These are phyloP conservation scores for Dermatemys mawii DNA, from an alignment of 2,113 vertebrate species.

Conservation along the genomic window DNA sequence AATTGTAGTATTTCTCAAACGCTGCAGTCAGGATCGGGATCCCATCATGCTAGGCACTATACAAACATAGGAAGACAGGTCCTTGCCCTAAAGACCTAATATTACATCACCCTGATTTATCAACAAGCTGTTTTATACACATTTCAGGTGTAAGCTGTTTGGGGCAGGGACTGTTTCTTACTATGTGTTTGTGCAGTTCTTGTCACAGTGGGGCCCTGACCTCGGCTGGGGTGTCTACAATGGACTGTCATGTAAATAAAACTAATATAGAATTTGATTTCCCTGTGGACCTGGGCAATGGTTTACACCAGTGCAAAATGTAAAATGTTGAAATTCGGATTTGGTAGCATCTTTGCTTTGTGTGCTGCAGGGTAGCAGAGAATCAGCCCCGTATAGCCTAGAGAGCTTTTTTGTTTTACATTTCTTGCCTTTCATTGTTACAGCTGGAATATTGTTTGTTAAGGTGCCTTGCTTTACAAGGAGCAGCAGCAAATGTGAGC, in stretches of 20 bases:
- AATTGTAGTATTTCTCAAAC: neutral
- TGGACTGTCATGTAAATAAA: neutral
- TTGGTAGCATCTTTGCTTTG: neutral
- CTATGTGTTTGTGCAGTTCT: too few relatives aligned
- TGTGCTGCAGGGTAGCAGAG: neutral
- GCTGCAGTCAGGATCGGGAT: neutral
- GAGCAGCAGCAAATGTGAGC: neutral
- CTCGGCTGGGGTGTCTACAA: neutral
- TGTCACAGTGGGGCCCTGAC: neutral
- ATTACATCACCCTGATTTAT: neutral
- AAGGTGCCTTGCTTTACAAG: neutral
- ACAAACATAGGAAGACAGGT: neutral
- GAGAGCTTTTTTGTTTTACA: fast-evolving
- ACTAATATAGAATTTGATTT: neutral
- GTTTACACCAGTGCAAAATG: neutral
- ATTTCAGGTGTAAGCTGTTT: neutral
- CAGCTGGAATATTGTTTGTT: neutral
- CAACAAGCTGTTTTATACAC: neutral
- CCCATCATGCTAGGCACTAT: neutral
- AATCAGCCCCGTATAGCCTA: neutral
- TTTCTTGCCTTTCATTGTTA: neutral
- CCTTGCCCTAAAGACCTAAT: neutral
- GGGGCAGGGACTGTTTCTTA: neutral
- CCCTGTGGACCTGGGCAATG: neutral
- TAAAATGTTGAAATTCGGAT: neutral